Conservation (phyloP, 1,140 invertebrate genomes). For the Drosophila nasuta region DNA sequence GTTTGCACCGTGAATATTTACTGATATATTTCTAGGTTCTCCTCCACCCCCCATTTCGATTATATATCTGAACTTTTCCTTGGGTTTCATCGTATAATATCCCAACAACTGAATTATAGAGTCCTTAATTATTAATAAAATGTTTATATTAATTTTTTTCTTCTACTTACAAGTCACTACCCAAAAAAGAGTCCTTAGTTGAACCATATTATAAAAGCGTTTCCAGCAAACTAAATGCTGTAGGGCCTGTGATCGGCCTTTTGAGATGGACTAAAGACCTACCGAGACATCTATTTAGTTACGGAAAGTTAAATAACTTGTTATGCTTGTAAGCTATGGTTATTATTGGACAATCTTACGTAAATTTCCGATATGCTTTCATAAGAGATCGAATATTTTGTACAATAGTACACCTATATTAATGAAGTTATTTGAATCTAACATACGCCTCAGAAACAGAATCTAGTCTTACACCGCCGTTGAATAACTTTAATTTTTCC, state of each 20-base stretch:
- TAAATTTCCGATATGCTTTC: slow-evolving; percentile 11
- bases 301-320: slow-evolving; percentile 7
- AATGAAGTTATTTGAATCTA: no score
- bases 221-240: background rate
- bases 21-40: background rate
- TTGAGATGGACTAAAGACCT: background rate
- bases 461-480: no score
- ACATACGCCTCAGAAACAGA: no score
- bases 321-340: background rate
- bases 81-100: background rate
- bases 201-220: background rate
- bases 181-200: background rate
- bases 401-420: no score
- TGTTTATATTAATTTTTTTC: background rate
- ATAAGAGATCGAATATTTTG: background rate
- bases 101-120: background rate
- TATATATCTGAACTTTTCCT: background rate
- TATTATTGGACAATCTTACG: background rate
- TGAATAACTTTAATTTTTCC: no score
- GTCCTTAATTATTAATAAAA: background rate
- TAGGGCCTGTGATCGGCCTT: background rate
- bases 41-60: background rate
- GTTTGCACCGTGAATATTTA: slow-evolving; percentile 2
- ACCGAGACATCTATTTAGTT: slow-evolving; percentile 4
- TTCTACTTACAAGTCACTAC: background rate